A percentile compares a stretch with the other conserved stretches of the same genome.
These are phyloP conservation scores for Alfaro cultratus DNA, from an alignment of 2,797 vertebrate species.

Conservation along the genomic window DNA sequence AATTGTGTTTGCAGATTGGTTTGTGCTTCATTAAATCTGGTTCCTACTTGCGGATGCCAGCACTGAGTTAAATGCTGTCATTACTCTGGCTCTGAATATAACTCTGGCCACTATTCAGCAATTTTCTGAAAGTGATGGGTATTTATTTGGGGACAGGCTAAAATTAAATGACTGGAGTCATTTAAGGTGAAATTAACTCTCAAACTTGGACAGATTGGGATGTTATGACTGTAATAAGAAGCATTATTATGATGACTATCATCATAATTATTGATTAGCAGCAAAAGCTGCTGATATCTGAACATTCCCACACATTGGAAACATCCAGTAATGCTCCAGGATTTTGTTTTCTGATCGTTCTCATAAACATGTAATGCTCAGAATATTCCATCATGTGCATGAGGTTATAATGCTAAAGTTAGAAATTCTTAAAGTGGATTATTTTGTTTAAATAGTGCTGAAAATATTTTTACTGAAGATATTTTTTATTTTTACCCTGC, in stretches of 20 bases:
- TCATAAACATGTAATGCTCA: constrained; percentile 41
- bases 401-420: constrained; percentile 10
- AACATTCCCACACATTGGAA: constrained; percentile 53
- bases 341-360: not conserved
- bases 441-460: constrained; percentile 12
- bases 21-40: constrained; percentile 5
- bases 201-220: not conserved
- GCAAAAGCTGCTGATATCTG: not conserved
- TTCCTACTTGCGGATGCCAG: constrained; percentile 11
- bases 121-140: not conserved
- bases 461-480: not conserved
- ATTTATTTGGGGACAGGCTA: not conserved
- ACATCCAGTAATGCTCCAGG: constrained; percentile 44
- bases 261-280: not conserved
- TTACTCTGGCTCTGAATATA: constrained; percentile 1
- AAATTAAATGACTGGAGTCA: not conserved
- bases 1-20: constrained; percentile 4
- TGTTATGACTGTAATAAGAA: not conserved
- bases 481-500: constrained; percentile 17
- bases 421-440: not conserved
- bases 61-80: constrained; percentile 3
- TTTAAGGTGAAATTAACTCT: not conserved
- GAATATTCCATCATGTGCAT: constrained; percentile 45
- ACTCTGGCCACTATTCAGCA: not conserved
- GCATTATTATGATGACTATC: not conserved